Base-by-base conservation (phyloP, 2,797 vertebrate species). In the Thaleichthys pacificus region DNA sequence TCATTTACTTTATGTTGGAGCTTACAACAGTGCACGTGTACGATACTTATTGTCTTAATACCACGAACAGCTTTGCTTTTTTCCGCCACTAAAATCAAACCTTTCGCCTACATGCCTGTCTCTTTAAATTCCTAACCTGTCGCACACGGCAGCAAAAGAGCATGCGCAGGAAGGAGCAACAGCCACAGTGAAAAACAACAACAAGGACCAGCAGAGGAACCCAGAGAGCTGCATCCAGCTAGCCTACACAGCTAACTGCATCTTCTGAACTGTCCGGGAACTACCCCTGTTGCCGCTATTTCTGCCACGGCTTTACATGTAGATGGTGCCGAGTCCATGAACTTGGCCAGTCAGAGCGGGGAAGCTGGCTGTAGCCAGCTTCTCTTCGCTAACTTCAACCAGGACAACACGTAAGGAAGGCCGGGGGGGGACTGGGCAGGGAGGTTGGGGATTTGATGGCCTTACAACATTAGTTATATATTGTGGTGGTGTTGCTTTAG, bases 361-460 rank as follows among this genome's bases (percentile, higher is more conserved):
- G 97, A 99, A 87, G 94, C 95, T 86, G 96, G 96, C 91, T 94
- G 94, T 73, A 93, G 95, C 94, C 96, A 97, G 94, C 96, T 99
- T 86, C 95, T 98, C 83, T 98, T 99, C 93, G 97, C 97, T 89
- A 98, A 98, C 95, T 99, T 99, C 85, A 98, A 99, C 93, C 97
- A 98, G 93, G 97, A 99, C 87, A 97, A 96, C 95, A 99, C 97
- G 97, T 98, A 96, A 96, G 96, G 82, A 87, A 75, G 85, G 81
- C 84, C 80, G 81, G 85, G 86, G 75, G 9, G 19, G n/a, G 63
- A 47, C 19, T 61, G 62, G 38, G 62, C 30, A 35, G 47, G 47
- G 72, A 15, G 78, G 47, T 71, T 65, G 74, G 35, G 82, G 74
- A 57, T 61, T 32, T 70, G 71, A 47, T 21, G 87, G 88, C 90